Evolutionary conservation across 2,888 invertebrate genomes (phyloP), one percentile per base, ranked within the genome.

Genomic region (Cosmia pyralina): DNA sequence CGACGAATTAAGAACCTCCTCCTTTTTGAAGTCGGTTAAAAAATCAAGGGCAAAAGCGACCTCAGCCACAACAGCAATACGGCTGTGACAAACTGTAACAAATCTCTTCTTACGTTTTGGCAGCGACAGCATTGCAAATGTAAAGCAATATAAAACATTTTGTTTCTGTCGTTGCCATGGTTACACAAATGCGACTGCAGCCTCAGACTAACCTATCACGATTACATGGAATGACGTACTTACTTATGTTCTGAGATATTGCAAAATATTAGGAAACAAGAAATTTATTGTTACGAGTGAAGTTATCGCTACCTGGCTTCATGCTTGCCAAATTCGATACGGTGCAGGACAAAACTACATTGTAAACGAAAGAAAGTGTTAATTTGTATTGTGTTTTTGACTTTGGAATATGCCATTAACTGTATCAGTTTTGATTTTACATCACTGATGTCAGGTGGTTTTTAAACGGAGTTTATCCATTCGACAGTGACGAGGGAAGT

Each of bases 201-300:
- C 48, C 53, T 52, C 62, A 64, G 50, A 63, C 55, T 79, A 73
- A 79, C 79, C 72, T 80, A 69, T 82, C 73, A 78, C 82, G 83
- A 82, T 55, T 69, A 57, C 15, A 28, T 38, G 34, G 13, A 63
- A 68, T 66, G 63, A 76, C 71, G 55, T 65, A 4, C 41, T 48
- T 59, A 69, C 58, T 19, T 52, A 28, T 41, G 52, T 19, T 55
- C 28, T 58, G 17, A 77, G 48, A 63, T 22, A 41, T 68, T 71
- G 50, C 55, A 46, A 55, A n/a, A 38, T 52, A 38, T 78, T 65
- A 19, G 11, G 63, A 10, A 53, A 53, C 64, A 58, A 34, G 44
- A 64, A 48, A 11, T 4, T 48, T 52, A 1, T 52, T 74, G 17
- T 48, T 58, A 17, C 15, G 17, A 58, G 52, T 52, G 28, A 48